Conservation (phyloP, 2,113 vertebrate species). For the Pachypanchax playfairii region DNA sequence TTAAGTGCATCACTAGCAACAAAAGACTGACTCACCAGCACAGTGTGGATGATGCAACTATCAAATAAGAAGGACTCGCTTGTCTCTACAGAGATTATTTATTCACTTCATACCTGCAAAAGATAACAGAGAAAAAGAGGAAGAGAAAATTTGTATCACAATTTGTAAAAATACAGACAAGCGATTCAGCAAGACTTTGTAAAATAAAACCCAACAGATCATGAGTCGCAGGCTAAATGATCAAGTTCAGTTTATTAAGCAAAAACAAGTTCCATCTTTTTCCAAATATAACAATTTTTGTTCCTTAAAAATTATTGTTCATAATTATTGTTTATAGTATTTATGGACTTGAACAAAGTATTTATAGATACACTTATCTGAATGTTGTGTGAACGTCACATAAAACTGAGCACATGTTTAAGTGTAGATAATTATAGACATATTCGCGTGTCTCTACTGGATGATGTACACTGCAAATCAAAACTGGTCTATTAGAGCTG, state of each 20-base stretch:
- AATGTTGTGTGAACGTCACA: conserved; percentile 8
- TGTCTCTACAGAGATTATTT: neutral
- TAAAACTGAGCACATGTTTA: conserved; percentile 1
- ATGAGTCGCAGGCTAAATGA: no score
- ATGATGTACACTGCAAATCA: no score
- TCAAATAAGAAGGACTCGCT: conserved; percentile 5
- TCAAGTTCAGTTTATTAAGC: no score
- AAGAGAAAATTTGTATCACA: neutral
- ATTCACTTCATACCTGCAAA: conserved; percentile 31
- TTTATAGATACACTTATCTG: conserved; percentile 23
- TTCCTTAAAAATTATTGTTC: no score
- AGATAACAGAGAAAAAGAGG: conserved; percentile 8
- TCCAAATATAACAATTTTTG: no score
- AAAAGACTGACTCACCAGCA: conserved; percentile 5
- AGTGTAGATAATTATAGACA: conserved; percentile 11
- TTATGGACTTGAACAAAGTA: neutral
- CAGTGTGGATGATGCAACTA: neutral
- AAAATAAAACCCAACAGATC: no score
- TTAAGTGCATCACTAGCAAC: conserved; percentile 4
- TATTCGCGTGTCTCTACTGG: no score
- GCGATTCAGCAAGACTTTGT: no score
- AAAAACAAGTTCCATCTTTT: no score
- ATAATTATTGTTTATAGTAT: neutral
- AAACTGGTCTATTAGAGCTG: no score
- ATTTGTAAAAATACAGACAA: no score